Evolutionary conservation across 2,888 invertebrate genomes (phyloP).

Genomic region (Phortica magna): DNA sequence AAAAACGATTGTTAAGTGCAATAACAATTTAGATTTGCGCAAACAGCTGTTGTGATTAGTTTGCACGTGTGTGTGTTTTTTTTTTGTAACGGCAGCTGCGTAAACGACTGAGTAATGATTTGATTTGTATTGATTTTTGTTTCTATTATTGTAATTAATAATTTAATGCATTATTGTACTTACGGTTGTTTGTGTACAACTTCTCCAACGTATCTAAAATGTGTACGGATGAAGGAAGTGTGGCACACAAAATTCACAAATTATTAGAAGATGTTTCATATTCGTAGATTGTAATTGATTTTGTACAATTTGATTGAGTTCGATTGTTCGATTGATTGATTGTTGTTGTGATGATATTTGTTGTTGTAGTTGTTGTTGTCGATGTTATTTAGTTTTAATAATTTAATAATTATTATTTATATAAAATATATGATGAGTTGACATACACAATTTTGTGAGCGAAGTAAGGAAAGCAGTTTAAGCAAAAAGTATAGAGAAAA

Average conservation of each 20-base stretch:
- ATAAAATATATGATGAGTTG: constrained; percentile 29
- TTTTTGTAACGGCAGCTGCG: no score
- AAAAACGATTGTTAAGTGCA: no score
- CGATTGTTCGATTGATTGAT: not conserved
- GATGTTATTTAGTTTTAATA: constrained; percentile 37
- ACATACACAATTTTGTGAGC: not conserved
- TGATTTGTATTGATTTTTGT: no score
- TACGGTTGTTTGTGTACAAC: constrained; percentile 86
- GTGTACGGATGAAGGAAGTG: constrained; percentile 53
- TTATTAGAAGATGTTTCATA: not conserved
- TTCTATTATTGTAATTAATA: not conserved
- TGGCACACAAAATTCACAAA: constrained; percentile 25
- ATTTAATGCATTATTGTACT: constrained; percentile 77
- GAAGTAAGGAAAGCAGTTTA: not conserved
- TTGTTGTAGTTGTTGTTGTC: constrained; percentile 19
- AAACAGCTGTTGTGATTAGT: no score
- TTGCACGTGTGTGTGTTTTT: no score
- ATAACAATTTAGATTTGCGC: no score
- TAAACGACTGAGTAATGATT: no score
- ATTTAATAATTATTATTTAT: constrained; percentile 38
- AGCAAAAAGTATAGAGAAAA: constrained; percentile 1
- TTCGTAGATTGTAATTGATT: not conserved
- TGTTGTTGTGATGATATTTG: constrained; percentile 32
- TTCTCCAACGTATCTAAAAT: constrained; percentile 83
- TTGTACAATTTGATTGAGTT: not conserved